These are phyloP conservation scores for Palythoa grandis DNA, from an alignment of 92 coral and sea anemone species.

Conservation along the genomic window DNA sequence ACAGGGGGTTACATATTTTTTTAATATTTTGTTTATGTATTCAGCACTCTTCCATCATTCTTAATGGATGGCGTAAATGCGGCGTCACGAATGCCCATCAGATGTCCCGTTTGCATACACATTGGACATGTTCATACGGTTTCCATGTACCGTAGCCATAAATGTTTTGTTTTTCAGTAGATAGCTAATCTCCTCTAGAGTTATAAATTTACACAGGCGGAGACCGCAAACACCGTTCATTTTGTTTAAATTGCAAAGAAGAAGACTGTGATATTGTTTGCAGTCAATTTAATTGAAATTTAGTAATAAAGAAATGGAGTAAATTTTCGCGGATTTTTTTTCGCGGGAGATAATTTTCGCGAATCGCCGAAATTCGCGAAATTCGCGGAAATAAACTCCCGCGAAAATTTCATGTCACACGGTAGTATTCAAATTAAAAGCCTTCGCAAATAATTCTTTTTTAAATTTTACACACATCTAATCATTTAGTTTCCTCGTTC, in stretches of 20 bases:
- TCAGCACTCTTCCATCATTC: too few species aligned
- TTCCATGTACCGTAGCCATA: too few species aligned
- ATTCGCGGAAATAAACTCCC: not conserved
- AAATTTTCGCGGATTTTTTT: not conserved
- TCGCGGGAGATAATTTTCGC: not conserved
- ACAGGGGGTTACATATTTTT: too few species aligned
- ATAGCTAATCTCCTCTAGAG: not conserved
- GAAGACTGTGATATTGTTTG: not conserved
- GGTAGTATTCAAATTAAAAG: not conserved
- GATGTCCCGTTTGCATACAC: not conserved
- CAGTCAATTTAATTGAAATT: not conserved
- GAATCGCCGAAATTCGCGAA: not conserved
- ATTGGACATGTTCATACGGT: not conserved
- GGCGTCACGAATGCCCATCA: not conserved
- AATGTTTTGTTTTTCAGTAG: too few species aligned
- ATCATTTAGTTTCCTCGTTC: too few species aligned
- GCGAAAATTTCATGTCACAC: not conserved
- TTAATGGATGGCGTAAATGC: too few species aligned
- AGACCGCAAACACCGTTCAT: not conserved
- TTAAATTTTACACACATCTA: too few species aligned
- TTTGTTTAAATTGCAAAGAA: not conserved
- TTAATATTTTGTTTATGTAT: too few species aligned
- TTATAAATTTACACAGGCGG: not conserved
- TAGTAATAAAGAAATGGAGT: too few species aligned
- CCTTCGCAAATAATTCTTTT: too few species aligned